Conservation (phyloP, 2,113 vertebrate species). For the Callopanchax toddi region DNA sequence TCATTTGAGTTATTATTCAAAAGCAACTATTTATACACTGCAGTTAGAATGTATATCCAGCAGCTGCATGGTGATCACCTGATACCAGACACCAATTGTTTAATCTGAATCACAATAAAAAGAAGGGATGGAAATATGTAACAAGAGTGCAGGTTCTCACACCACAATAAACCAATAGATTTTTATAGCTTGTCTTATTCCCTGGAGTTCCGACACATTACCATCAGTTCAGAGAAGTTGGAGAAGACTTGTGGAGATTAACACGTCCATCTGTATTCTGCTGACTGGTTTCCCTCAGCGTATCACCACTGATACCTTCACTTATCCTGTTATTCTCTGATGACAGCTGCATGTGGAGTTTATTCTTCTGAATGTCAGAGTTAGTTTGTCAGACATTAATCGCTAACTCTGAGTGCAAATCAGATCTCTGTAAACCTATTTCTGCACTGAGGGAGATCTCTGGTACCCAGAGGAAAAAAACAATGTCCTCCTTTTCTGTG, state of each 20-base stretch:
- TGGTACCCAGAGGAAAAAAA: slow-evolving; percentile 16
- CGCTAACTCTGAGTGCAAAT: slow-evolving; percentile 11
- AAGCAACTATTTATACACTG: slow-evolving; percentile 1
- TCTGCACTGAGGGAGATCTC: slow-evolving; percentile 22
- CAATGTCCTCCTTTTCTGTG: slow-evolving; percentile 59
- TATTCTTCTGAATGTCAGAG: slow-evolving; percentile 15
- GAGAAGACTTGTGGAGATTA: slow-evolving; percentile 32
- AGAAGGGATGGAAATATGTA: slow-evolving; percentile 23
- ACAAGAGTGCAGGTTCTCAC: slow-evolving; percentile 20
- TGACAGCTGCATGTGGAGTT: slow-evolving; percentile 4
- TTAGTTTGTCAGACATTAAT: slow-evolving; percentile 27
- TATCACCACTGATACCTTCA: slow-evolving; percentile 25
- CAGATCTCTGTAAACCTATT: slow-evolving; percentile 33
- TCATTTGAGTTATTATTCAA: not conserved
- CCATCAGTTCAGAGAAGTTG: slow-evolving; percentile 7
- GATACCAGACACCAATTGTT: slow-evolving; percentile 1
- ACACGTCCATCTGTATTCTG: slow-evolving; percentile 35
- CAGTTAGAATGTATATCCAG: slow-evolving; percentile 8
- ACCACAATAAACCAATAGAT: slow-evolving; percentile 30
- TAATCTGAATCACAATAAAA: slow-evolving; percentile 10
- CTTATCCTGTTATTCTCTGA: slow-evolving; percentile 15
- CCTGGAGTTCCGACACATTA: slow-evolving; percentile 11
- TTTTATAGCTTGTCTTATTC: slow-evolving; percentile 43
- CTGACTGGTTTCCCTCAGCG: slow-evolving; percentile 44
- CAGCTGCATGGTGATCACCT: not conserved